phyloP scores from a whole-genome alignment of 1,140 invertebrate species.

The Harpegnathos saltator region DNA sequence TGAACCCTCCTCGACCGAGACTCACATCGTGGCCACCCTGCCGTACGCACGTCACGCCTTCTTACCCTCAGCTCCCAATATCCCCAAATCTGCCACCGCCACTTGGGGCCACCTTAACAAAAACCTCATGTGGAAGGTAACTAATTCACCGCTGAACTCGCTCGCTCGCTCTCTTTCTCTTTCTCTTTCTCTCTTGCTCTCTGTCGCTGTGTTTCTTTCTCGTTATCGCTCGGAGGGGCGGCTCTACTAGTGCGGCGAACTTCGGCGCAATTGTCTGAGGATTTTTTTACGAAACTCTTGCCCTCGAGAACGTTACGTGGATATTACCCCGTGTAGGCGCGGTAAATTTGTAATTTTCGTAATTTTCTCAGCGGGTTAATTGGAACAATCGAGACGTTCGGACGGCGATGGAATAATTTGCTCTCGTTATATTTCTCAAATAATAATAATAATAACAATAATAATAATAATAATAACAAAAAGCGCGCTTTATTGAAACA shows the following conservation, averaged over 20 bases:
- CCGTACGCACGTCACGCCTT: constrained; percentile 87
- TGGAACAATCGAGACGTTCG: too few species aligned
- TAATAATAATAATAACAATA: too few species aligned
- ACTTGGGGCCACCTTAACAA: constrained; percentile 89
- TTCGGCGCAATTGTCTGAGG: neutral
- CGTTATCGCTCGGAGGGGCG: constrained; percentile 3
- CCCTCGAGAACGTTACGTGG: neutral
- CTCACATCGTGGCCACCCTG: constrained; percentile 86
- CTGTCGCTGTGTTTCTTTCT: constrained; percentile 58
- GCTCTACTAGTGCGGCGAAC: constrained; percentile 34
- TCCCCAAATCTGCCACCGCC: constrained; percentile 88
- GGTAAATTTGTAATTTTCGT: neutral
- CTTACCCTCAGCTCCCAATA: constrained; percentile 87
- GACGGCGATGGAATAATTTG: too few species aligned
- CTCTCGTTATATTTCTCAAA: too few species aligned
- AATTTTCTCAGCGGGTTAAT: too few species aligned
- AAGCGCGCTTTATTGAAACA: too few species aligned
- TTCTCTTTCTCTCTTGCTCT: too few species aligned
- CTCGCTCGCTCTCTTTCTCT: constrained; percentile 47
- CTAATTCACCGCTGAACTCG: constrained; percentile 82
- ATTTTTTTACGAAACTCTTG: neutral
- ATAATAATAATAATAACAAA: too few species aligned
- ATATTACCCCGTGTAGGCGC: neutral
- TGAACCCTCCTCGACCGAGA: constrained; percentile 82
- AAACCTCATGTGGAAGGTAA: constrained; percentile 90